A percentile compares a stretch with the other conserved stretches of the same genome.
Evolutionary conservation across 2,113 vertebrate species (phyloP).

Genomic region (Beaufortia kweichowensis): DNA sequence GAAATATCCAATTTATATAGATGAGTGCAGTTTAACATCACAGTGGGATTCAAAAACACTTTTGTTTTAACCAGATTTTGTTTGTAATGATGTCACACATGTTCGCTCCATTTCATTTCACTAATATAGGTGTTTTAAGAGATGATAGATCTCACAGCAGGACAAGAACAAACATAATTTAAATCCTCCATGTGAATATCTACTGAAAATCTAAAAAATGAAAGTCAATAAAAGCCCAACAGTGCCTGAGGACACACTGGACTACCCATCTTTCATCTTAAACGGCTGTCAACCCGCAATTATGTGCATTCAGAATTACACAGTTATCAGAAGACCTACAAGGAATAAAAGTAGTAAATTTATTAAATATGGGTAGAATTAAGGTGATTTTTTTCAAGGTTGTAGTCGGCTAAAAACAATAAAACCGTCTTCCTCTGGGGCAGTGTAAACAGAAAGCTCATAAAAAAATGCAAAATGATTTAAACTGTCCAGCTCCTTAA

Average conservation of each 20-base stretch:
- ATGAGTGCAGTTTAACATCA: too few relatives aligned
- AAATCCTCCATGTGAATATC: not conserved
- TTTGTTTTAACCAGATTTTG: too few relatives aligned
- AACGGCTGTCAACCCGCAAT: not conserved
- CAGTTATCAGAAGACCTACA: not conserved
- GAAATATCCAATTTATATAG: too few relatives aligned
- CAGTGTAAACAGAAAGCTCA: conserved; percentile 55
- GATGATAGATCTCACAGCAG: not conserved
- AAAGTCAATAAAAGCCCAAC: conserved; percentile 1
- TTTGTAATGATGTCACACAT: too few relatives aligned
- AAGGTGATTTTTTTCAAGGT: conserved; percentile 51
- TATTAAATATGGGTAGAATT: not conserved
- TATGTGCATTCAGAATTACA: not conserved
- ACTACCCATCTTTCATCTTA: not conserved
- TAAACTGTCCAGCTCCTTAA: conserved; percentile 48
- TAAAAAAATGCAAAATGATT: conserved; percentile 62
- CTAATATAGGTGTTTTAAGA: not conserved
- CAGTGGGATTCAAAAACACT: too few relatives aligned
- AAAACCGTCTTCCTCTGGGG: conserved; percentile 59
- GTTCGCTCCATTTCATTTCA: too few relatives aligned
- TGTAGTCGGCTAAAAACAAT: conserved; percentile 45
- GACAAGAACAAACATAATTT: not conserved
- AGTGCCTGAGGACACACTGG: not conserved
- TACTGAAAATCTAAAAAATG: not conserved
- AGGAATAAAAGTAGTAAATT: conserved; percentile 1